Conservation (phyloP, 2,888 invertebrate genomes). For the Xestobium rufovillosum region DNA sequence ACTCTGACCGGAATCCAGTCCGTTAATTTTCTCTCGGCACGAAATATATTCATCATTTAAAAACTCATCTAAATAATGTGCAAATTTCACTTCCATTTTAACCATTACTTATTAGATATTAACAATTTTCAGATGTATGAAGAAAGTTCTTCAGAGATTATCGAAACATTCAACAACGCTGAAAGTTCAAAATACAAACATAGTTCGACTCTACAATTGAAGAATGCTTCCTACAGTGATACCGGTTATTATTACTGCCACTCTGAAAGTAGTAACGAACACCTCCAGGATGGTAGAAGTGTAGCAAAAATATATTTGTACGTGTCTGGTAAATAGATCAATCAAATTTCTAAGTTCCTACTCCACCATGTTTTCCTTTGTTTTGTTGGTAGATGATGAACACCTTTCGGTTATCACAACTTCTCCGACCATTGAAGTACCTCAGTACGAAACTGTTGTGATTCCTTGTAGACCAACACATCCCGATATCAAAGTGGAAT, state of each 20-base stretch:
- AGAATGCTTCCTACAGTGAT: too few species aligned
- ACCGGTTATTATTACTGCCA: conserved; percentile 41
- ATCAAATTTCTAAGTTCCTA: conserved; percentile 5
- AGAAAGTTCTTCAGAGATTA: too few species aligned
- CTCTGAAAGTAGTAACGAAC: conserved; percentile 35
- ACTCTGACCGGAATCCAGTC: too few species aligned
- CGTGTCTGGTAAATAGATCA: conserved; percentile 31
- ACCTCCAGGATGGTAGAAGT: conserved; percentile 35
- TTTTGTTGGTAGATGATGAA: conserved; percentile 43
- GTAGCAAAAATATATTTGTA: conserved; percentile 48
- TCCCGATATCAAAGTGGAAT: conserved; percentile 47
- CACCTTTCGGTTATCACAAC: conserved; percentile 42
- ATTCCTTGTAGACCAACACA: conserved; percentile 60
- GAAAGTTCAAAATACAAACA: too few species aligned
- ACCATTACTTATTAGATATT: too few species aligned
- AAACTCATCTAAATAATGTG: too few species aligned
- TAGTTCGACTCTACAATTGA: too few species aligned
- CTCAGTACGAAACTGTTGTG: conserved; percentile 41
- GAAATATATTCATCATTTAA: too few species aligned
- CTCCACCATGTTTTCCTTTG: conserved; percentile 2
- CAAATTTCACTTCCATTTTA: too few species aligned
- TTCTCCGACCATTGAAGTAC: conserved; percentile 26
- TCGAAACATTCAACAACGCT: too few species aligned
- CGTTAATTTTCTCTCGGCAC: too few species aligned
- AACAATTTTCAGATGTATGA: too few species aligned